Evolutionary conservation across 2,797 vertebrate species (phyloP), one percentile per base, ranked within the genome.

Genomic region (Oreochromis mossambicus): DNA sequence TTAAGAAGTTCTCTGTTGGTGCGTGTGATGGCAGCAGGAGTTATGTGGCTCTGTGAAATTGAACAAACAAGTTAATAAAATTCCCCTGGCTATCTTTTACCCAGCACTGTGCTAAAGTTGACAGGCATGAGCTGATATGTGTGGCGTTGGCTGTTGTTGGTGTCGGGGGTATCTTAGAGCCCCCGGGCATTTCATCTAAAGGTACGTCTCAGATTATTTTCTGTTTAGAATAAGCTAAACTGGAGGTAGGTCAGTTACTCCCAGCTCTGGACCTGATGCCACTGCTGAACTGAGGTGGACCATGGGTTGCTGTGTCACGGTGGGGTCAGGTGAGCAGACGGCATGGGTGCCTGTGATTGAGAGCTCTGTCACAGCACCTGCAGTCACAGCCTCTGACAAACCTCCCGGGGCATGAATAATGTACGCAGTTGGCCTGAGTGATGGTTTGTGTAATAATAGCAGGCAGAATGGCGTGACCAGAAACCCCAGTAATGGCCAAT

Each of bases 31-130:
- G 86, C 79, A 84, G 81, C 80, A 88, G 83, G 92, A 95, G 91
- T 94, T 95, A 95, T 94, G 89, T 78, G 91, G 41, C 87, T 84
- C 81, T 90, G 84, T 88, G 91, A 95, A 96, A 95, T 91, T 93
- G 90, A 95, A 95, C 93, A 95, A 95, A 95, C 91, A 92, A 94
- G 93, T 94, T 92, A 94, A 96, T 95, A 92, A 88, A 94, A 89
- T 94, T 14, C 89, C 83, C 81, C 77, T 24, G 76, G 90, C 90
- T 84, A 91, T 95, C 81, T 83, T 88, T 95, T 90, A 92, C 83
- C 86, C 84, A 54, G 79, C 52, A 89, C 86, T 87, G 75, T 86
- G 83, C 91, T 81, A 36, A 77, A 82, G 90, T 83, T 94, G 95
- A 95, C 94, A 93, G 87, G 70, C 89, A 9, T 29, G 66, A 50